Evolutionary conservation across 2,888 invertebrate species (phyloP), one percentile per base, ranked within the genome.

Genomic region (Isoperla grammatica): DNA sequence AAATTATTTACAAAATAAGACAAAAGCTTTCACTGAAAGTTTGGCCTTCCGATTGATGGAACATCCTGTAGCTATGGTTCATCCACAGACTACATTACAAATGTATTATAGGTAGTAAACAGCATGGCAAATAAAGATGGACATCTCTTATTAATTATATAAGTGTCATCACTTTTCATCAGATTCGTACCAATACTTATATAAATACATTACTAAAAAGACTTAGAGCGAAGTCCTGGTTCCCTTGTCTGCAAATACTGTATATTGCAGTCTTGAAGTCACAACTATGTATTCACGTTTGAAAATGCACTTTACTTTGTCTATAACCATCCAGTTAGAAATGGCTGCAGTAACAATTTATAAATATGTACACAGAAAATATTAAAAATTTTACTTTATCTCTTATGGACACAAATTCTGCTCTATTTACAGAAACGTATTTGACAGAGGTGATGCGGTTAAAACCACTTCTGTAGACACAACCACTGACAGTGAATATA

Each of bases 331-430:
- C 29, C 35, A n/a, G 29, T 20, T 19, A 56, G 55, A 58, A 61
- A 61, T 58, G 61, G 59, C 59, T 59, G 54, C 46, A 53, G 12
- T 23, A 37, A 58, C 37, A 49, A 37, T 35, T 50, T 39, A 61
- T 53, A 53, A 46, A 53, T 60, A 62, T 62, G 40, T 62, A 62
- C 62, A 62, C 42, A 62, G 58, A 39, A 61, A 55, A 62, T 62
- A 62, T 62, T 62, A 56, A 56, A 59, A 58, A 54, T 53, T 45
- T 59, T 56, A 49, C 46, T 42, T 46, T 54, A 29, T 15, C 5
- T 53, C 37, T 39, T 37, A 53, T 17, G 39, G 53, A 53, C 39
- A 57, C 46, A 56, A 37, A 56, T 48, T 56, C 59, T 59, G 58
- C 49, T 46, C 40, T 57, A 57, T 60, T 57, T 56, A 53, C 23